Conservation (phyloP, 2,797 vertebrate species). For the Onychomys arenicola region DNA sequence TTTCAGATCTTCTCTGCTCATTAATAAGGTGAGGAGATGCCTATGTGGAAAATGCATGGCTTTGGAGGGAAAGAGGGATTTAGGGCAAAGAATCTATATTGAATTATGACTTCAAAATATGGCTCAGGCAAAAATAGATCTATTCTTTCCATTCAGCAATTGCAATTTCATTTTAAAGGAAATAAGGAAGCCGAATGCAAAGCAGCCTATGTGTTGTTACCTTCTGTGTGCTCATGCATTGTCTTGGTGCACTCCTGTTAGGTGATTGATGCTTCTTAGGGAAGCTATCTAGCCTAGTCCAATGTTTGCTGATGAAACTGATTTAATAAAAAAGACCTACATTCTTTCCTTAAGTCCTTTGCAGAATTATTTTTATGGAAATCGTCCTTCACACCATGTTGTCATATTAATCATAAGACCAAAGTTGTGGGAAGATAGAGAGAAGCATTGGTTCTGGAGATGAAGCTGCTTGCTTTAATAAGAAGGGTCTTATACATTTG, state of each 20-base stretch:
- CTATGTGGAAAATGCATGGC: slow-evolving; percentile 4
- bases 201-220: not conserved
- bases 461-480: slow-evolving; percentile 49
- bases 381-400: not conserved
- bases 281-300: slow-evolving; percentile 45
- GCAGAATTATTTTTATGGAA: slow-evolving; percentile 71
- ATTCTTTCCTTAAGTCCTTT: slow-evolving; percentile 61
- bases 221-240: not conserved
- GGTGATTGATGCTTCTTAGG: slow-evolving; percentile 57
- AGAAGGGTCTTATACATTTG: slow-evolving; percentile 67
- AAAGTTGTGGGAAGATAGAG: slow-evolving; percentile 14
- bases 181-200: slow-evolving; percentile 43
- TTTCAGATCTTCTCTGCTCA: slow-evolving; percentile 5
- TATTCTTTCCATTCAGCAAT: slow-evolving; percentile 47
- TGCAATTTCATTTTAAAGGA: slow-evolving; percentile 52
- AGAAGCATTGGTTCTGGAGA: slow-evolving; percentile 55
- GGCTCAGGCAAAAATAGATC: slow-evolving; percentile 19
- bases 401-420: slow-evolving; percentile 30
- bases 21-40: slow-evolving; percentile 24
- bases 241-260: slow-evolving; percentile 13
- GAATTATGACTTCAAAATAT: slow-evolving; percentile 46
- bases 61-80: slow-evolving; percentile 20
- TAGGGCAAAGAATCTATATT: not conserved
- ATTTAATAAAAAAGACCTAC: slow-evolving; percentile 51
- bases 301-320: slow-evolving; percentile 55